phyloP scores from a whole-genome alignment of 2,888 invertebrate species.

The Leptinotarsa rubiginosa region DNA sequence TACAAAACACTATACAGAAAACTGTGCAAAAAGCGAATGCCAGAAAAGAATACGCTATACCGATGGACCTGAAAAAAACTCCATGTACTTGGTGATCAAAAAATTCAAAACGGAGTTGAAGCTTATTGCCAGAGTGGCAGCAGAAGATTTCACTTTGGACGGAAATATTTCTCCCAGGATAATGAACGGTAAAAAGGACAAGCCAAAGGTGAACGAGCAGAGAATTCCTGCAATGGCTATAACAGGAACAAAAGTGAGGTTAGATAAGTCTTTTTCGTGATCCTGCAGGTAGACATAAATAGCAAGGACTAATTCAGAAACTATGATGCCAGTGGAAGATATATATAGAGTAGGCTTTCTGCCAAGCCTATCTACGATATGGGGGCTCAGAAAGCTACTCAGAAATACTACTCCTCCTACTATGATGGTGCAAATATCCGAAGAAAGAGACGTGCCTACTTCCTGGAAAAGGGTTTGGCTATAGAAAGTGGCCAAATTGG shows the following conservation, averaged over 20 bases:
- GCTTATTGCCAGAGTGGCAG: background rate
- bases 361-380: background rate
- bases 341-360: background rate
- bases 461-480: background rate
- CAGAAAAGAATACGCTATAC: background rate
- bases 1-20: background rate
- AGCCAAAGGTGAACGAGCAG: background rate
- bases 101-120: background rate
- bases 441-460: background rate
- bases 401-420: slow-evolving; percentile 74
- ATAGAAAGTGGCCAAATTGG: slow-evolving; percentile 56
- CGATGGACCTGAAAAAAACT: background rate
- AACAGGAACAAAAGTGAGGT: background rate
- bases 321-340: background rate
- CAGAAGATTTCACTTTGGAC: background rate
- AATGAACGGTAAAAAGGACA: background rate
- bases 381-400: background rate
- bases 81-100: background rate
- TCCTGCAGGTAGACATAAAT: background rate
- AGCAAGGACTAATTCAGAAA: background rate
- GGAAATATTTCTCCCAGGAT: background rate
- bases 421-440: background rate
- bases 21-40: background rate
- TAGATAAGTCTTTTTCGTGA: background rate
- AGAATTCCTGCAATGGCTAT: background rate